Conservation (phyloP, 2,113 vertebrate genomes). For the Salvelinus fontinalis region DNA sequence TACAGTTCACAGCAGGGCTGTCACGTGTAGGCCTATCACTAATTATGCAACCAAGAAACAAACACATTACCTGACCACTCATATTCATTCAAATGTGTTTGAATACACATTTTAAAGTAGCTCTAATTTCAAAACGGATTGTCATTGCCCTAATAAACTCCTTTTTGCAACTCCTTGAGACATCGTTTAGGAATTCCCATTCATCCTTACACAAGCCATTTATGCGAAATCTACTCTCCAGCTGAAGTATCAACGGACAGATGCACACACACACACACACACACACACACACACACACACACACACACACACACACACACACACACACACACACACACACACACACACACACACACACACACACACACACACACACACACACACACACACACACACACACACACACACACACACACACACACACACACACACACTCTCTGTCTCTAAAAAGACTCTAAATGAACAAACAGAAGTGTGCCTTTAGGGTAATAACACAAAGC, state of each 20-base stretch:
- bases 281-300: too few relatives aligned
- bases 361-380: not conserved
- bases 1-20: too few relatives aligned
- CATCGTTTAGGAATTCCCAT: not conserved
- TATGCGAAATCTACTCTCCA: not conserved
- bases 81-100: not conserved
- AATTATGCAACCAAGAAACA: too few relatives aligned
- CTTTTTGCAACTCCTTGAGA: not conserved
- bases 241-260: not conserved
- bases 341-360: not conserved
- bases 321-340: too few relatives aligned
- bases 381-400: not conserved
- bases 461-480: not conserved
- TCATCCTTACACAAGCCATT: not conserved
- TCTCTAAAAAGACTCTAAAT: slow-evolving; percentile 4
- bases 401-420: not conserved
- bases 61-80: not conserved
- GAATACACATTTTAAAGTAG: too few relatives aligned
- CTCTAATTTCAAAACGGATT: too few relatives aligned
- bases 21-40: too few relatives aligned
- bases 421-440: not conserved
- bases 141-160: too few relatives aligned
- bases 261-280: not conserved
- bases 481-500: not conserved
- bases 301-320: not conserved